Evolutionary conservation across 2,113 vertebrate genomes (phyloP).

Genomic region (Gymnorhina tibicen): DNA sequence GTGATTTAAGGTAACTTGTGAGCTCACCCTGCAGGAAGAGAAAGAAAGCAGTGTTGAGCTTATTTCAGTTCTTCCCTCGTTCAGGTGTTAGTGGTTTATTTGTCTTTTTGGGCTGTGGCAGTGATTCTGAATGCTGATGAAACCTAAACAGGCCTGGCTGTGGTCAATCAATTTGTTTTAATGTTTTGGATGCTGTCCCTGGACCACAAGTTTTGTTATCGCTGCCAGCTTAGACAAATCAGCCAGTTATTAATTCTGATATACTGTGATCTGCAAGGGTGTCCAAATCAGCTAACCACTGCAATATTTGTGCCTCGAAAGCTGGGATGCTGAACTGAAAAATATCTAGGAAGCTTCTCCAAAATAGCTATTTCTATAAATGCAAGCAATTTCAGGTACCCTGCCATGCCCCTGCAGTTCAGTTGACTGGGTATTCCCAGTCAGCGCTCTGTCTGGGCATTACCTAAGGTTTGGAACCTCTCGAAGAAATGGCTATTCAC

Average conservation of each 20-base stretch:
- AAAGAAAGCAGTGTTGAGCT: not conserved
- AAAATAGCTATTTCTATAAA: not conserved
- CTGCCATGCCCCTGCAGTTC: not conserved
- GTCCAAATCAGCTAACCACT: not conserved
- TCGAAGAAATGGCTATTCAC: not conserved
- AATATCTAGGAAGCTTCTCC: not conserved
- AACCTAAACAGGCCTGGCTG: slow-evolving; percentile 17
- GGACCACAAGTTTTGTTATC: not conserved
- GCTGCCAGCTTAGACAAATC: not conserved
- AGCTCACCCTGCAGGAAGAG: not conserved
- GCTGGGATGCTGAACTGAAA: not conserved
- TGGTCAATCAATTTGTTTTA: not conserved
- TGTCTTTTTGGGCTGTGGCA: slow-evolving; percentile 22
- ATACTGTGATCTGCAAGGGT: not conserved
- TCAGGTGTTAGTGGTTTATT: slow-evolving; percentile 56
- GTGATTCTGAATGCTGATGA: not conserved
- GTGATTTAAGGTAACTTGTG: not conserved
- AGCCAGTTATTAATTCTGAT: not conserved
- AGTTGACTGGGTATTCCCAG: not conserved
- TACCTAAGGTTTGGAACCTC: not conserved
- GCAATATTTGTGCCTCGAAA: not conserved
- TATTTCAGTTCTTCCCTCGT: not conserved
- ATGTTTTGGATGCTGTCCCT: not conserved
- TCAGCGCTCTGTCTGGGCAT: not conserved
- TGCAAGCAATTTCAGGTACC: not conserved